phyloP scores from a whole-genome alignment of 2,113 vertebrate species.

The Sterna hirundo region DNA sequence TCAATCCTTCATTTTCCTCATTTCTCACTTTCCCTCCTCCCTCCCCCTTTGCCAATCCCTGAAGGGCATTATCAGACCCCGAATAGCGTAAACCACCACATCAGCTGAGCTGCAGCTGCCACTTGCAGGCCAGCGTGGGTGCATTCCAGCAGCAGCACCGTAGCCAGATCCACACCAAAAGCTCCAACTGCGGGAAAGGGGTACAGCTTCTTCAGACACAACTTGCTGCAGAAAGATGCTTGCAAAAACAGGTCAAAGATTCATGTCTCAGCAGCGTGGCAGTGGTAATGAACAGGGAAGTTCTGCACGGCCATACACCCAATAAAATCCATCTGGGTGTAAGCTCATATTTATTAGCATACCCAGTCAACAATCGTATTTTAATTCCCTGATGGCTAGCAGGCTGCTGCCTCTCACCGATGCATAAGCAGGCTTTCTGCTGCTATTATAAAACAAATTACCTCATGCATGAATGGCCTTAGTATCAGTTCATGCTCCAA shows the following conservation, averaged over 20 bases:
- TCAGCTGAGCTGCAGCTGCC: background rate
- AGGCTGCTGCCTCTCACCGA: conserved; percentile 22
- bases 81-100: fast-evolving
- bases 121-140: background rate
- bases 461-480: conserved; percentile 33
- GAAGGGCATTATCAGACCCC: background rate
- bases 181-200: fast-evolving
- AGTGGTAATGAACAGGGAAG: background rate
- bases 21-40: background rate
- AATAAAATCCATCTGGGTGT: background rate
- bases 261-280: background rate
- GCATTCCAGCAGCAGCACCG: background rate
- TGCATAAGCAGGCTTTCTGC: conserved; percentile 2
- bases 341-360: background rate
- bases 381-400: background rate
- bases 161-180: background rate
- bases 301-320: background rate
- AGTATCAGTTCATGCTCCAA: conserved; percentile 48
- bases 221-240: background rate
- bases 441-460: conserved; percentile 51
- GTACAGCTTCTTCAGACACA: background rate
- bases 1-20: background rate
- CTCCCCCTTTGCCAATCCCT: background rate
- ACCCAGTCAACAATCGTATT: background rate
- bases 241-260: fast-evolving